Conservation (phyloP, 2,797 vertebrate species). For the Poecile montanus region DNA sequence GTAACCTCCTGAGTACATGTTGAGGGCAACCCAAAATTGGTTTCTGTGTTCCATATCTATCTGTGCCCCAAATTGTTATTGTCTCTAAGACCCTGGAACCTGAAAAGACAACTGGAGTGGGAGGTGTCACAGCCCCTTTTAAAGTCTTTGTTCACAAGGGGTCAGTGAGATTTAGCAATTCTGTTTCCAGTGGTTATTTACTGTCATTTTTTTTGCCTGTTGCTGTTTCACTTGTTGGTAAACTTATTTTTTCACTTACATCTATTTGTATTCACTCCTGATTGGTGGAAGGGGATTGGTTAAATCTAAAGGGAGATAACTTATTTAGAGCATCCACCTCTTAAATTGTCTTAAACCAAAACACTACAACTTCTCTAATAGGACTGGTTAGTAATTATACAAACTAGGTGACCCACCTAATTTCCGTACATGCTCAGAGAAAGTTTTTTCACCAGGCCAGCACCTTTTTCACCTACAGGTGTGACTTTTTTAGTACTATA, state of each 20-base stretch:
- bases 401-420: background rate
- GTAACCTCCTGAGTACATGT: background rate
- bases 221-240: background rate
- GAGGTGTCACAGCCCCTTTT: accelerated
- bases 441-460: background rate
- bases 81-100: background rate
- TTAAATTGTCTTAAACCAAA: background rate
- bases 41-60: background rate
- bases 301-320: background rate
- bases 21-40: background rate
- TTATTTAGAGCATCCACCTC: background rate
- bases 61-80: background rate
- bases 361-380: background rate
- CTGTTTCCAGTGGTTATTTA: background rate
- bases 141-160: background rate
- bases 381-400: background rate
- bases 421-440: background rate
- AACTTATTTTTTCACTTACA: background rate
- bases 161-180: background rate
- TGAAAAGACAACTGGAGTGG: accelerated
- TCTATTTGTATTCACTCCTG: background rate
- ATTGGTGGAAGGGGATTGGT: background rate
- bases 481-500: background rate
- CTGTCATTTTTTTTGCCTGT: background rate
- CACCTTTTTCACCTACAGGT: background rate